A percentile compares a stretch with the other conserved stretches of the same genome.
These are phyloP conservation scores for Chesias legatella DNA, from an alignment of 2,888 invertebrate species.

Conservation along the genomic window DNA sequence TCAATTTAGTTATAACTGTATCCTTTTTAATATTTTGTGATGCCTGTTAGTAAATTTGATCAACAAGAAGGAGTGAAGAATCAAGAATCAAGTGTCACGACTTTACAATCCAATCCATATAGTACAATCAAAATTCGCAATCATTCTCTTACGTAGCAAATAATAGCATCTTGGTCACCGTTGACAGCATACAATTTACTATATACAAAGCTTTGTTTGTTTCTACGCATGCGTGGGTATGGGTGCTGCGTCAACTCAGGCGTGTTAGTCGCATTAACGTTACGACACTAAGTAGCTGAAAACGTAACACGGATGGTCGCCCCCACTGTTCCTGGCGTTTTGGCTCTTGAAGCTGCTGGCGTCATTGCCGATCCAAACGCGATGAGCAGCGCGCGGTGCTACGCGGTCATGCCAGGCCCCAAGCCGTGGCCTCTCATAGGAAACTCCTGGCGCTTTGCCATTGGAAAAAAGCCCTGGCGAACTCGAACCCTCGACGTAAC, in stretches of 20 bases:
- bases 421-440: conserved; percentile 86
- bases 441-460: conserved; percentile 90
- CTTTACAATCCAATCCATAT: too few relatives aligned
- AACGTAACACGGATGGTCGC: conserved; percentile 55
- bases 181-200: conserved; percentile 24
- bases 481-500: conserved; percentile 79
- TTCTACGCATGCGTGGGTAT: conserved; percentile 39
- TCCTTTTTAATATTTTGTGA: too few relatives aligned
- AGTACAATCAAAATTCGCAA: conserved; percentile 1
- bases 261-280: conserved; percentile 49
- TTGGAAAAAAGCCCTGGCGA: conserved; percentile 66
- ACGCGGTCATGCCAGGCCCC: conserved; percentile 87
- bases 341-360: conserved; percentile 52
- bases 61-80: too few relatives aligned
- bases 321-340: conserved; percentile 55
- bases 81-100: too few relatives aligned
- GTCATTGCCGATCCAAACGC: conserved; percentile 54
- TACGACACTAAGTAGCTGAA: conserved; percentile 59
- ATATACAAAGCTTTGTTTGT: conserved; percentile 29
- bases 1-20: too few relatives aligned
- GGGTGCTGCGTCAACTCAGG: conserved; percentile 43
- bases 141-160: conserved; percentile 9
- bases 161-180: conserved; percentile 10
- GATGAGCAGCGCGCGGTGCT: conserved; percentile 74
- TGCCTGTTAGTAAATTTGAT: too few relatives aligned